Base-by-base conservation (phyloP, 2,113 vertebrate genomes). In the Brachionichthys hirsutus region DNA sequence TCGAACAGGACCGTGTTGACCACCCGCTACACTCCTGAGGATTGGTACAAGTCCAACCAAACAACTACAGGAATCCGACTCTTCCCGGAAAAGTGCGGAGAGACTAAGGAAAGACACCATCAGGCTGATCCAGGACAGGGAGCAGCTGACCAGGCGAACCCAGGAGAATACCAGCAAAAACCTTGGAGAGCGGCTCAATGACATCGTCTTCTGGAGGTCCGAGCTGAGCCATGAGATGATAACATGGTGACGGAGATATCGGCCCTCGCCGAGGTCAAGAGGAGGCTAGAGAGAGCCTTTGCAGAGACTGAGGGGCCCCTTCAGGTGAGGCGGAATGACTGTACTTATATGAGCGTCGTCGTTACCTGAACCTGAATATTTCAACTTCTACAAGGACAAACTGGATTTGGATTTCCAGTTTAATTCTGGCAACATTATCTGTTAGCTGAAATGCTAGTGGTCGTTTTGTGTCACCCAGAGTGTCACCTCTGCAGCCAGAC, bases 181-280 rank as follows among this genome's bases (percentile, higher is more conserved):
- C 72, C 82, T 98, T 43, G 94, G 94, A 0, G 90, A 94, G 78
- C 90, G 95, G 0, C 67, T 97, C 67, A 97, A 83, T 0, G 93
- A 98, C 70, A 94, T 95, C 3, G 78, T 84, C 9, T 99, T 97
- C 83, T 98, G 97, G 97, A 95, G 87, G 81, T 91, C 93, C 0
- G 95, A 98, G 89, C 92, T 98, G 54, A 87, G 63, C 72, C 91
- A 91, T 41, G 97, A 98, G 85, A 87, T 94, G 94, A 96, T 60
- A 92, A 91, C 82, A 93, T 98, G 91, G 92, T 94, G 34, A 92
- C 87, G 4, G 97, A 98, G 87, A 98, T 91, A 50, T 92, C 91
- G 0, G 88, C 90, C 0, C 92, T 97, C 14, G 85, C 59, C 0
- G 94, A 95, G 40, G 57, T 92, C 57, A 98, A 94, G 87, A 92